These are phyloP conservation scores for Eulithis testata DNA, from an alignment of 2,888 invertebrate genomes.

Conservation along the genomic window DNA sequence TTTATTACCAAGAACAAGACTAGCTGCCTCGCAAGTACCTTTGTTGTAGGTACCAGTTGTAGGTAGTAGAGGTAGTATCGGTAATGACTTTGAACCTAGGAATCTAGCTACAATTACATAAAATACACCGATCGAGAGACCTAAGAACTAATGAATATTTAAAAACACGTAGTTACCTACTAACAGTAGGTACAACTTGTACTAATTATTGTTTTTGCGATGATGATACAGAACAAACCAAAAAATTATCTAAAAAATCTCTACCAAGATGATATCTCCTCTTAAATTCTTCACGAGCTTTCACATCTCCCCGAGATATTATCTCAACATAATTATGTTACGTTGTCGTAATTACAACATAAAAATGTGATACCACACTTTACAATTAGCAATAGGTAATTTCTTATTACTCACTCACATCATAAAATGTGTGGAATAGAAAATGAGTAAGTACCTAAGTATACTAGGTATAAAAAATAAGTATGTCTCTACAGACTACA, in stretches of 20 bases:
- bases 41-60: not conserved
- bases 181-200: too few relatives aligned
- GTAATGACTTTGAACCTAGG: not conserved
- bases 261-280: slow-evolving; percentile 25
- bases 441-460: not conserved
- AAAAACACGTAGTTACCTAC: too few relatives aligned
- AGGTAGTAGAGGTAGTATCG: too few relatives aligned
- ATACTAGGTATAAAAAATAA: not conserved
- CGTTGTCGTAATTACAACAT: slow-evolving; percentile 37
- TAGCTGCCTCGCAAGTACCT: not conserved
- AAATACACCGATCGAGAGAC: not conserved
- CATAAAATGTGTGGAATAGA: not conserved
- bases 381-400: slow-evolving; percentile 4
- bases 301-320: slow-evolving; percentile 42
- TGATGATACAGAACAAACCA: too few relatives aligned
- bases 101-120: not conserved
- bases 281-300: slow-evolving; percentile 43
- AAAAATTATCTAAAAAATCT: slow-evolving; percentile 4
- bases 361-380: slow-evolving; percentile 22
- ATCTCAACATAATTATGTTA: slow-evolving; percentile 39
- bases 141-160: too few relatives aligned
- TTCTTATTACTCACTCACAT: not conserved
- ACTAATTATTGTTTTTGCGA: too few relatives aligned
- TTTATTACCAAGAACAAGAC: slow-evolving; percentile 21
- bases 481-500: too few relatives aligned